Evolutionary conservation across 2,113 vertebrate genomes (phyloP).

Genomic region (Haplochromis vanheusdeni): DNA sequence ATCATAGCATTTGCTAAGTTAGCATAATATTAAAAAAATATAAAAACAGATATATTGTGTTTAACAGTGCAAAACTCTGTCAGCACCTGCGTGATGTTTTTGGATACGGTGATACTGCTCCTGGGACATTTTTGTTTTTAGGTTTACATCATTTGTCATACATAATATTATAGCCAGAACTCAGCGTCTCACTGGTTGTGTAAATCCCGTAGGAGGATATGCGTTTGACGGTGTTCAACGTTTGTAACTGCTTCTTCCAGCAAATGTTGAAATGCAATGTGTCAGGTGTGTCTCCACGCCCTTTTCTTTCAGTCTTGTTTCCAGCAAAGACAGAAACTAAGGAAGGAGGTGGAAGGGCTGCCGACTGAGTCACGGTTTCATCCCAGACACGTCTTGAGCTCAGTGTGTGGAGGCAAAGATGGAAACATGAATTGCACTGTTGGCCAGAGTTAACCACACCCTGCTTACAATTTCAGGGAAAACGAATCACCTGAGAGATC

Average conservation of each 20-base stretch:
- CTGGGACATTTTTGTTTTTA: neutral
- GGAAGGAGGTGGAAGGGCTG: neutral
- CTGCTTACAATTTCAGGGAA: neutral
- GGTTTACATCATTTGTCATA: neutral
- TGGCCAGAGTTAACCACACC: slow-evolving; percentile 53
- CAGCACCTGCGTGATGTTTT: neutral
- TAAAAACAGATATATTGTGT: neutral
- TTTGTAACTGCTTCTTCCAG: neutral
- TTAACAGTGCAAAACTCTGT: neutral
- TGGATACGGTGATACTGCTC: neutral
- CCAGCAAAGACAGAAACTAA: neutral
- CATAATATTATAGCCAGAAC: neutral
- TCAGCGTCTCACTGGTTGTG: neutral
- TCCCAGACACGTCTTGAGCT: neutral
- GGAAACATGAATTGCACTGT: slow-evolving; percentile 32
- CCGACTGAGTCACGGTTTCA: neutral
- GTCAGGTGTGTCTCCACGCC: slow-evolving; percentile 29
- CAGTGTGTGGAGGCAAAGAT: slow-evolving; percentile 15
- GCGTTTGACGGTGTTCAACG: neutral
- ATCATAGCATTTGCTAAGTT: neutral
- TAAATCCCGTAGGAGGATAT: neutral
- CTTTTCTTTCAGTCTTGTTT: neutral
- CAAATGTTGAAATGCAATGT: neutral
- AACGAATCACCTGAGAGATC: neutral
- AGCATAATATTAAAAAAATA: neutral